A percentile compares a stretch with the other conserved stretches of the same genome.
Conservation (phyloP, 2,797 vertebrate species). For the Sebastolobus alascanus region DNA sequence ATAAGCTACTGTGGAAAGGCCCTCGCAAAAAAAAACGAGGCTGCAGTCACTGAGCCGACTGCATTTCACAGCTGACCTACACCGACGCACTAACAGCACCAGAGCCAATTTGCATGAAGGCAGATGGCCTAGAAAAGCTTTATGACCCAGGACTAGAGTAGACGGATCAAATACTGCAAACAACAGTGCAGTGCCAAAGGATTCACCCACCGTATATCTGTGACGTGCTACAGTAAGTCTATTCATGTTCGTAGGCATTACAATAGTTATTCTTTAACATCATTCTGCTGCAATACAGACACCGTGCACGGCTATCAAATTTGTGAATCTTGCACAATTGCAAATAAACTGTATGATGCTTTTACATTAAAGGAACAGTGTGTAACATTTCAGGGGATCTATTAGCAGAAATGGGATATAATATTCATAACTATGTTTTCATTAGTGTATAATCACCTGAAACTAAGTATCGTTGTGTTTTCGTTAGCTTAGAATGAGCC, state of each 20-base stretch:
- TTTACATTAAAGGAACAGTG: too few species aligned
- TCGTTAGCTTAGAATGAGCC: too few species aligned
- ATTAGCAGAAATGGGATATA: too few species aligned
- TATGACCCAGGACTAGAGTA: conserved; percentile 35
- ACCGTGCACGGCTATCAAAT: background rate
- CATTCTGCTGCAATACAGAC: background rate
- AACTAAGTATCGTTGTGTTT: too few species aligned
- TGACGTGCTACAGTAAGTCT: background rate
- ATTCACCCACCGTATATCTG: conserved; percentile 17
- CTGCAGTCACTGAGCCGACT: conserved; percentile 43
- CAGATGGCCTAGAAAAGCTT: conserved; percentile 58
- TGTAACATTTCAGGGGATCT: too few species aligned
- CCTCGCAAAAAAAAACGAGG: conserved; percentile 22
- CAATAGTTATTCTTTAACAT: background rate
- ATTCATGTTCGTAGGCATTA: background rate
- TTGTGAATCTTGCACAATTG: background rate
- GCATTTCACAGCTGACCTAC: conserved; percentile 78
- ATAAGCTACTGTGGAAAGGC: conserved; percentile 54
- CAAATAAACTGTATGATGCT: background rate
- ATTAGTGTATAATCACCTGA: too few species aligned
- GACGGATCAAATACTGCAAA: conserved; percentile 36
- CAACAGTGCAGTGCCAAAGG: conserved; percentile 5
- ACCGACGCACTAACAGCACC: conserved; percentile 36
- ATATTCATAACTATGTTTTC: too few species aligned
- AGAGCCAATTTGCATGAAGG: conserved; percentile 44